phyloP scores from a whole-genome alignment of 2,797 vertebrate genomes.

The Gymnoscopelus braueri region DNA sequence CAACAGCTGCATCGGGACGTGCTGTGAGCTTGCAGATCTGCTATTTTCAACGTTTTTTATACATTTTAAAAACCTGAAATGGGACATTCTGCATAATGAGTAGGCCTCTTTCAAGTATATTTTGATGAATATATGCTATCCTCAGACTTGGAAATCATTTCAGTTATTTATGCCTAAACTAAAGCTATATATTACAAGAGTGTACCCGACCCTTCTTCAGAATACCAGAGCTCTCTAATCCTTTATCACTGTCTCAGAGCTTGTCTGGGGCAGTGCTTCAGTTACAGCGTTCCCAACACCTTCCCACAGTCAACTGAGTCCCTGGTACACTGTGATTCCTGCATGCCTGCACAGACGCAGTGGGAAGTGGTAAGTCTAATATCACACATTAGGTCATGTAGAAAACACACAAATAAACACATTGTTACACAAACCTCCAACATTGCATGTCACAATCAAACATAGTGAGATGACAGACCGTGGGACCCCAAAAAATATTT shows the following conservation, averaged over 20 bases:
- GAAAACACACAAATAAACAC: constrained; percentile 22
- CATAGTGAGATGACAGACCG: too few relatives aligned
- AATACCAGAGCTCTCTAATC: constrained; percentile 22
- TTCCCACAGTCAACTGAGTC: constrained; percentile 98
- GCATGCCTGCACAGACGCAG: constrained; percentile 96
- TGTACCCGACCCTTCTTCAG: background rate
- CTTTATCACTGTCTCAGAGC: constrained; percentile 79
- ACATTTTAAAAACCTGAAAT: too few relatives aligned
- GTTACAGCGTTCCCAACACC: constrained; percentile 99
- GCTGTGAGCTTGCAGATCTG: too few relatives aligned
- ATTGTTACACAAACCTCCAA: background rate
- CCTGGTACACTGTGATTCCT: constrained; percentile 98
- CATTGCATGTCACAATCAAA: too few relatives aligned
- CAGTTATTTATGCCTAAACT: constrained; percentile 11
- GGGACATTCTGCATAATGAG: too few relatives aligned
- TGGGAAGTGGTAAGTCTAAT: constrained; percentile 96
- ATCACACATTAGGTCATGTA: constrained; percentile 50
- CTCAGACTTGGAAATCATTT: constrained; percentile 28
- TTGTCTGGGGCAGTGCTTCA: constrained; percentile 98
- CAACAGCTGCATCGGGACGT: too few relatives aligned
- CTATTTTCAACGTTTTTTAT: too few relatives aligned
- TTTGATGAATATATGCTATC: background rate
- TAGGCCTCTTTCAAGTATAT: too few relatives aligned
- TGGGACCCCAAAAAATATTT: background rate
- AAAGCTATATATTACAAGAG: constrained; percentile 25